Evolutionary conservation across 1,140 invertebrate species (phyloP).

Genomic region (honey bee (Apis mellifera)): Amel_HAv3.1 CM009943.2:7217001-7217500

Average conservation of each 20-base stretch:
- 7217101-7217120: conserved; percentile 53
- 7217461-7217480: too few species aligned
- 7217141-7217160: conserved; percentile 15
- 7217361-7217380: conserved; percentile 14
- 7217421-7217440: too few species aligned
- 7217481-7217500: too few species aligned
- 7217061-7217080: conserved; percentile 54
- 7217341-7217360: conserved; percentile 50
- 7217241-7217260: conserved; percentile 68
- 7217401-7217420: too few species aligned
- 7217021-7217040: conserved; percentile 55
- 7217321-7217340: conserved; percentile 58
- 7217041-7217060: conserved; percentile 68
- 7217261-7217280: conserved; percentile 62
- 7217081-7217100: conserved; percentile 44
- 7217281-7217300: conserved; percentile 50
- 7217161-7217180: conserved; percentile 63
- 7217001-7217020: conserved; percentile 27
- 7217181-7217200: conserved; percentile 68
- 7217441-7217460: too few species aligned
- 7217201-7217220: conserved; percentile 63
- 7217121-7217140: conserved; percentile 26
- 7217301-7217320: conserved; percentile 66
- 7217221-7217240: conserved; percentile 70
- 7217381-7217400: too few species aligned